Conservation (phyloP, 2,888 invertebrate genomes). For the Halictus quadricinctus region DNA sequence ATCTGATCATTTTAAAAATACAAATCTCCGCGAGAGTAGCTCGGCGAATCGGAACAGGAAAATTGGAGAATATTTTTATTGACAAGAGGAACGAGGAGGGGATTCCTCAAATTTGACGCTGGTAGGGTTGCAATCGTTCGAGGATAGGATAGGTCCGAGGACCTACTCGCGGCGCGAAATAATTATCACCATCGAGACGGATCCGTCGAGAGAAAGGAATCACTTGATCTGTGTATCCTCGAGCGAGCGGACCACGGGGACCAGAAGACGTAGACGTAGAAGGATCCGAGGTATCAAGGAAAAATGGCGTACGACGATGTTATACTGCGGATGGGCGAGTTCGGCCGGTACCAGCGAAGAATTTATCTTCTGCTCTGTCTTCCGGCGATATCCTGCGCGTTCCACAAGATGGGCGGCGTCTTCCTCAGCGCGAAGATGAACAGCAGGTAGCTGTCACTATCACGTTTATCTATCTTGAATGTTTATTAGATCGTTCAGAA, state of each 20-base stretch:
- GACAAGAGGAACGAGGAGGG: neutral
- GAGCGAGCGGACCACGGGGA: conserved; percentile 26
- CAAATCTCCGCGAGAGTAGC: neutral
- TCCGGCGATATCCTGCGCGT: conserved; percentile 88
- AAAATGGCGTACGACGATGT: conserved; percentile 89
- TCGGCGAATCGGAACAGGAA: neutral
- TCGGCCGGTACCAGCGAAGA: conserved; percentile 88
- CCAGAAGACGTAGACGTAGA: conserved; percentile 27
- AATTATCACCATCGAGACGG: conserved; percentile 36
- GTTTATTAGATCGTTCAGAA: neutral
- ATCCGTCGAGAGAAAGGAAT: conserved; percentile 28
- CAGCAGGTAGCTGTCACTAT: conserved; percentile 83
- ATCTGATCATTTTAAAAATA: neutral
- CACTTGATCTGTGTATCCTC: conserved; percentile 30
- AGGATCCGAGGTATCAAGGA: conserved; percentile 25
- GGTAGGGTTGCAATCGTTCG: neutral
- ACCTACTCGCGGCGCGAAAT: conserved; percentile 14
- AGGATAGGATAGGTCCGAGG: conserved; percentile 8
- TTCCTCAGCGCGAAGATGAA: conserved; percentile 87
- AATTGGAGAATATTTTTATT: neutral
- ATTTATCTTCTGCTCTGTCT: conserved; percentile 88
- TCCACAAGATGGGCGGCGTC: conserved; percentile 89
- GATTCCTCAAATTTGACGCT: neutral
- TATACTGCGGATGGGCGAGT: conserved; percentile 87
- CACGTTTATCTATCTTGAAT: neutral